A percentile compares a stretch with the other conserved stretches of the same genome.
Conservation (phyloP, 2,797 vertebrate genomes). For the Myripristis jacobus region DNA sequence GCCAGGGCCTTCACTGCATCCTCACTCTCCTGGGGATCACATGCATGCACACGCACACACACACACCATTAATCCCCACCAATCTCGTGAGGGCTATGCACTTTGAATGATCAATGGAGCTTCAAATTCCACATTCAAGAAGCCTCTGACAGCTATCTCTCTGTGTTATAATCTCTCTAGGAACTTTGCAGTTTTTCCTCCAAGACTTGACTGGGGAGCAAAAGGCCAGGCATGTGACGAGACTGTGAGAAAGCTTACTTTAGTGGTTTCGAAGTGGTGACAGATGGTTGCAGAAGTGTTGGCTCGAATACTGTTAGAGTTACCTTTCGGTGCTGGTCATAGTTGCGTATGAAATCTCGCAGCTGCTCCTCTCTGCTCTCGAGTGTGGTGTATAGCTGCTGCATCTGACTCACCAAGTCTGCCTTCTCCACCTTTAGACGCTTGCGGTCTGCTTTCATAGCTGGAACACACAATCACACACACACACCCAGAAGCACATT, state of each 20-base stretch:
- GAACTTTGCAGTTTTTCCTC: neutral
- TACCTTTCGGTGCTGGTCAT: conserved; percentile 98
- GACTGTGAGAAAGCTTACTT: neutral
- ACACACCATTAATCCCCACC: neutral
- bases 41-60: conserved; percentile 25
- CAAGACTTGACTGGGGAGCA: neutral
- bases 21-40: conserved; percentile 90
- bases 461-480: conserved; percentile 71
- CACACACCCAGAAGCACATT: too few species aligned
- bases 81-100: neutral
- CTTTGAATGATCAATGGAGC: conserved; percentile 6
- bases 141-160: conserved; percentile 7
- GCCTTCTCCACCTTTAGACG: conserved; percentile 95
- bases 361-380: conserved; percentile 98
- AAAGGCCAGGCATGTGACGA: neutral
- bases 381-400: conserved; percentile 96
- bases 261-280: neutral
- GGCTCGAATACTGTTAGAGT: neutral
- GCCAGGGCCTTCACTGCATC: conserved; percentile 95
- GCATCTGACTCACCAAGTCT: conserved; percentile 98
- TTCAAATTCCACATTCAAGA: neutral
- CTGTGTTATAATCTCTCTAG: conserved; percentile 1
- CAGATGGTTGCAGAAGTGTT: neutral
- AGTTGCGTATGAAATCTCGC: conserved; percentile 97
- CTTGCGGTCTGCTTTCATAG: conserved; percentile 97